Conservation (phyloP, 2,113 vertebrate species). For the Mormoops blainvillei region DNA sequence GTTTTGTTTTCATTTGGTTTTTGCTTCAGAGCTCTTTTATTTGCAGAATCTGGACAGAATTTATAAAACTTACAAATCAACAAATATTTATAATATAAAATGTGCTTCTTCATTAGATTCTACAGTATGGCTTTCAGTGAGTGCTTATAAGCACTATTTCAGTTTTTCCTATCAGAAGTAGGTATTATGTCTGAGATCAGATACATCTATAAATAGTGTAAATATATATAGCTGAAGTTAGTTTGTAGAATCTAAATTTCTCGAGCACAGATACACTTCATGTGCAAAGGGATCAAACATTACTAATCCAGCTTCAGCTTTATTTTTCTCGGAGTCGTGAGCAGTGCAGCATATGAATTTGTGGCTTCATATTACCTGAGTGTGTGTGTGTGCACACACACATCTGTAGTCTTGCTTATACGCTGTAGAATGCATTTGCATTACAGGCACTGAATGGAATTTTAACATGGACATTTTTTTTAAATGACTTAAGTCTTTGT, state of each 20-base stretch:
- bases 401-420: not conserved
- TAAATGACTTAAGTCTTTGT: slow-evolving; percentile 68
- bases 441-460: not conserved
- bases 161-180: not conserved
- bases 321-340: not conserved
- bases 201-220: slow-evolving; percentile 6
- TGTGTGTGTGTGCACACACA: rapidly evolving
- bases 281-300: not conserved
- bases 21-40: not conserved
- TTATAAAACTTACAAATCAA: slow-evolving; percentile 3
- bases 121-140: not conserved
- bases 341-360: not conserved
- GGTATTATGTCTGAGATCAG: slow-evolving; percentile 3
- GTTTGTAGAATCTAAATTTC: slow-evolving; percentile 32
- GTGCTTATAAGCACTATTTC: not conserved
- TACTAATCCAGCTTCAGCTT: slow-evolving; percentile 1
- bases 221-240: not conserved
- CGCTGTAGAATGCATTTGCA: not conserved
- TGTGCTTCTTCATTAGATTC: slow-evolving; percentile 1
- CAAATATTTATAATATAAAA: not conserved
- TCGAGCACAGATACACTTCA: not conserved
- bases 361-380: not conserved
- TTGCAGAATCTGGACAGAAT: slow-evolving; percentile 22
- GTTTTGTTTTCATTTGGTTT: not conserved
- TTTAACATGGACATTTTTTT: slow-evolving; percentile 13